Evolutionary conservation across 2,888 invertebrate genomes (phyloP).

Genomic region (Leptothorax acervorum): DNA sequence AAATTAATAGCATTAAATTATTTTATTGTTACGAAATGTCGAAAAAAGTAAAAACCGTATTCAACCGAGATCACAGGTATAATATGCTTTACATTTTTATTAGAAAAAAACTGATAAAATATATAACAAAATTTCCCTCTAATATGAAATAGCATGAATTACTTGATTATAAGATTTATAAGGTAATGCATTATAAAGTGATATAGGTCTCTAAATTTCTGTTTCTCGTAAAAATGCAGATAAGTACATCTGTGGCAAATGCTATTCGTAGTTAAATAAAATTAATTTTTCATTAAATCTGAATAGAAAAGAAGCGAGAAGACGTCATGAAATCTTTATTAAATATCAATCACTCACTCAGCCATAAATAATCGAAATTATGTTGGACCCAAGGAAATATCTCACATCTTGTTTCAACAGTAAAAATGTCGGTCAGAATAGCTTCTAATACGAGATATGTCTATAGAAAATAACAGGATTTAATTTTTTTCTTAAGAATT

Average conservation of each 20-base stretch:
- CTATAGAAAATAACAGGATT: too few species aligned
- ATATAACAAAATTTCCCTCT: background rate
- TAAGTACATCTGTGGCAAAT: background rate
- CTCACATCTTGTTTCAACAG: background rate
- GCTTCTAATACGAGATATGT: background rate
- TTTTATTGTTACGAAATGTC: background rate
- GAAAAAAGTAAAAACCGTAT: too few species aligned
- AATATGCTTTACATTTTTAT: background rate
- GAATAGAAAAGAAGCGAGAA: background rate
- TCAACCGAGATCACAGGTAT: too few species aligned
- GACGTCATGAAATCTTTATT: background rate
- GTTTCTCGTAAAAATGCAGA: background rate
- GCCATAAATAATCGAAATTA: background rate
- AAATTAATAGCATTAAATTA: constrained; percentile 1
- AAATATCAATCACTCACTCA: background rate
- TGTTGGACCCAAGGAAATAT: background rate
- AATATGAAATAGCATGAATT: background rate
- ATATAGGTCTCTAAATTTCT: background rate
- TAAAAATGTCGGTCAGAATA: background rate
- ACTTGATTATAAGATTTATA: background rate
- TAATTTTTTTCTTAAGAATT: too few species aligned
- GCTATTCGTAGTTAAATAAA: background rate
- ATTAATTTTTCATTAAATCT: background rate
- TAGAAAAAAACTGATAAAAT: background rate
- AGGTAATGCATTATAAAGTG: background rate